Evolutionary conservation across 2,888 invertebrate species (phyloP).

Genomic region (Pterostichus madidus): DNA sequence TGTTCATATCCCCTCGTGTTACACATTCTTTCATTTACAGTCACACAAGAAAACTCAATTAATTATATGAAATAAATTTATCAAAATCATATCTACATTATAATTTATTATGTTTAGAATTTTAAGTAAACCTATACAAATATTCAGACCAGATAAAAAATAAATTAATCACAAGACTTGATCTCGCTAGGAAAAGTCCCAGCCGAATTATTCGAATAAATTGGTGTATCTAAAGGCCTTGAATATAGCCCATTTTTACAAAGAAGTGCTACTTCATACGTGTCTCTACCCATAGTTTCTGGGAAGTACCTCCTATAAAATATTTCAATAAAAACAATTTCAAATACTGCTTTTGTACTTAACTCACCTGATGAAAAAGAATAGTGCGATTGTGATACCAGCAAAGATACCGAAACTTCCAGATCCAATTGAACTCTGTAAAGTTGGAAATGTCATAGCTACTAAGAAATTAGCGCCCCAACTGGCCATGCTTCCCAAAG

Average conservation of each 20-base stretch:
- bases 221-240: slow-evolving; percentile 70
- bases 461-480: slow-evolving; percentile 94
- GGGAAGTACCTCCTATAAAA: slow-evolving; percentile 84
- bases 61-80: too few species aligned
- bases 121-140: too few species aligned
- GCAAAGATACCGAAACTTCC: slow-evolving; percentile 89
- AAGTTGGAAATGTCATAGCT: slow-evolving; percentile 86
- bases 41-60: too few species aligned
- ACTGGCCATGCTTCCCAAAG: slow-evolving; percentile 90
- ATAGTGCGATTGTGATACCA: slow-evolving; percentile 78
- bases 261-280: slow-evolving; percentile 82
- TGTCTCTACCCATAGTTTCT: slow-evolving; percentile 86
- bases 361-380: slow-evolving; percentile 82
- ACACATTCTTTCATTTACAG: too few species aligned
- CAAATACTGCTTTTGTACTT: neutral
- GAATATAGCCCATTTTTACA: slow-evolving; percentile 82
- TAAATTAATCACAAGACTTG: neutral
- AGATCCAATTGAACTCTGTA: slow-evolving; percentile 83
- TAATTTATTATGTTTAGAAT: too few species aligned
- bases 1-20: too few species aligned
- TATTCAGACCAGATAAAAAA: neutral
- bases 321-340: slow-evolving; percentile 19
- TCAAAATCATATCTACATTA: too few species aligned
- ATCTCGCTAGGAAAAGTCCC: slow-evolving; percentile 2
- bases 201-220: neutral